A percentile compares a stretch with the other conserved stretches of the same genome.
Evolutionary conservation across 2,113 vertebrate genomes (phyloP).

Genomic region (Solea solea): DNA sequence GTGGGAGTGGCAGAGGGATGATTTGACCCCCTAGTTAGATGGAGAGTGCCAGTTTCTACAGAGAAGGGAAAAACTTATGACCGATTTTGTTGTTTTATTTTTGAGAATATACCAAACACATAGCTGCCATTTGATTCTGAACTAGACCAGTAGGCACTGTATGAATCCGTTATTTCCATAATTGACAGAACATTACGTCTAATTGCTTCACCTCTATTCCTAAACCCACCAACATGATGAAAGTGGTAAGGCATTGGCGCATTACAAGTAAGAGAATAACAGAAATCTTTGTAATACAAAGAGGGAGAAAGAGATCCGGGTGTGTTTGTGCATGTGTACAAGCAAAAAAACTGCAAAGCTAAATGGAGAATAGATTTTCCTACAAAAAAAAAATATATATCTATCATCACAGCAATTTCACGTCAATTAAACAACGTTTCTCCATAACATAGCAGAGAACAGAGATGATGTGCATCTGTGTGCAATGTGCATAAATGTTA

Average conservation of each 20-base stretch:
- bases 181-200: background rate
- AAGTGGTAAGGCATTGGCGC: constrained; percentile 36
- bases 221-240: constrained; percentile 65
- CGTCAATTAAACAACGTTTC: too few relatives aligned
- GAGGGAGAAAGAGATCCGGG: constrained; percentile 9
- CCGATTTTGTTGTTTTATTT: too few relatives aligned
- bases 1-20: constrained; percentile 15
- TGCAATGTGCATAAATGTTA: background rate
- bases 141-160: background rate
- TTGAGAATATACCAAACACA: too few relatives aligned
- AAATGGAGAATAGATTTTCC: background rate
- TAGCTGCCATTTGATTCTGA: background rate
- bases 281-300: constrained; percentile 70
- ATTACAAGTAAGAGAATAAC: constrained; percentile 64
- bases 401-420: too few relatives aligned
- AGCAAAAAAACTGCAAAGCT: background rate
- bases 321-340: background rate
- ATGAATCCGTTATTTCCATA: constrained; percentile 32
- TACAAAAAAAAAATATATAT: too few relatives aligned
- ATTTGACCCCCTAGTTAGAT: background rate
- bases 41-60: too few relatives aligned
- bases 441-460: too few relatives aligned
- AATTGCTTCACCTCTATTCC: constrained; percentile 12
- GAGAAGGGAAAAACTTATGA: too few relatives aligned
- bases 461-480: background rate